Evolutionary conservation across 2,113 vertebrate genomes (phyloP), one percentile per base, ranked within the genome.

Genomic region (Datnioides undecimradiatus): DNA sequence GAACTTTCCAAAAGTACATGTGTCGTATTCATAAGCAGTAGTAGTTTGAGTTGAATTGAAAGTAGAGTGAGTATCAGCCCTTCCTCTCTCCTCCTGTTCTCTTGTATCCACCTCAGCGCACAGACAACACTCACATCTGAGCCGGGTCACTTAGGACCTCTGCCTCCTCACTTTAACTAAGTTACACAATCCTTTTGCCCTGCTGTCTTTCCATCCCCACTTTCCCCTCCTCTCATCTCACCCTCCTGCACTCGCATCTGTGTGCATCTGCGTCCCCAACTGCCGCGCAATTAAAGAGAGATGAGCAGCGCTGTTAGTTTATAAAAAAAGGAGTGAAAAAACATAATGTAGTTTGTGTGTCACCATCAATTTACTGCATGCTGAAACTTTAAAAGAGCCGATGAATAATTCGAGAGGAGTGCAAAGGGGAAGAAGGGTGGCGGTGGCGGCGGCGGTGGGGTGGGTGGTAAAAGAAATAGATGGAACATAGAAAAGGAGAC

Each of bases 331-430:
- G 73, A 80, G 90, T 49, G 88, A 95, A 92, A 94, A 90, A 88
- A 89, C 71, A 89, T 95, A 92, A 93, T 95, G 94, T 93, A 93
- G 93, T 95, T 96, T 94, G 83, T 94, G 90, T 96, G 96, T 97
- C 97, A 95, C 91, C 91, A 92, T 92, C 94, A 94, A 96, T 97
- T 96, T 96, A 52, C 13, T 49, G 90, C 93, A 90, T 79, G 94
- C 94, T 95, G 85, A 95, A 95, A 96, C 94, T 95, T 95, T 94
- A 93, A 94, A 88, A 84, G 88, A 91, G 88, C 82, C 82, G 80
- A 96, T 97, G 94, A 97, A 97, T 97, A 96, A 97, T 95, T 96
- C 80, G 93, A 95, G 90, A 93, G 88, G 85, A 92, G 85, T 49
- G 87, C 86, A 90, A 86, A 90, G 83, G 77, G 89, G 83, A 76